Evolutionary conservation across 2,888 invertebrate genomes (phyloP).

Genomic region (Acanthosepion esculentum): DNA sequence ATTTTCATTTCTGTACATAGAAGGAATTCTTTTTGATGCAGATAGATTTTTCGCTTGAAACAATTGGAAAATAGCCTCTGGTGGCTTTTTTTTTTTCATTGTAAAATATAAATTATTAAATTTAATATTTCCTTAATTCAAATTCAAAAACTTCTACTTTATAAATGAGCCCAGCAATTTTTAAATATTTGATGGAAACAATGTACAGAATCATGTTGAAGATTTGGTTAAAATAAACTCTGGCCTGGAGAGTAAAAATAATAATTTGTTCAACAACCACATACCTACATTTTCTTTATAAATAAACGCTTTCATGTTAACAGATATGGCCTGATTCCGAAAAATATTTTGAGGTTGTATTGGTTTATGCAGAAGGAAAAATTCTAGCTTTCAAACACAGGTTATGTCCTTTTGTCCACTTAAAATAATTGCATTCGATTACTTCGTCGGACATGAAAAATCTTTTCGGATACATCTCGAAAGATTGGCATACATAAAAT

Average conservation of each 20-base stretch:
- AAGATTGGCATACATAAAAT: background rate
- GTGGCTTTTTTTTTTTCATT: no score
- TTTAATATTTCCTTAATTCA: no score
- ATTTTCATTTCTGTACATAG: no score
- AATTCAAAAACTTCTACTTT: no score
- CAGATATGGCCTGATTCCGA: background rate
- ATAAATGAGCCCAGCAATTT: no score
- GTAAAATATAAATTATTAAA: no score
- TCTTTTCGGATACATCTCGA: background rate
- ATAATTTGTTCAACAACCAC: background rate
- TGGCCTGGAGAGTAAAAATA: background rate
- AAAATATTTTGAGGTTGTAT: background rate
- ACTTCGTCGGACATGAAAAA: background rate
- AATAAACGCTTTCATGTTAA: background rate
- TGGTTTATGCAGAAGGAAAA: background rate
- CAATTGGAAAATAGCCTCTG: no score
- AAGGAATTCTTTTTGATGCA: no score
- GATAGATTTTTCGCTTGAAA: no score
- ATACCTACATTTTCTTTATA: no score
- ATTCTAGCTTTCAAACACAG: background rate
- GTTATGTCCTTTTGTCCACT: background rate
- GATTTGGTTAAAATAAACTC: background rate
- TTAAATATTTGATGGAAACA: no score
- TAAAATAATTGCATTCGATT: constrained; percentile 33
- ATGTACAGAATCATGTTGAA: no score